Base-by-base conservation (phyloP, 2,797 vertebrate species). In the Echiichthys vipera region DNA sequence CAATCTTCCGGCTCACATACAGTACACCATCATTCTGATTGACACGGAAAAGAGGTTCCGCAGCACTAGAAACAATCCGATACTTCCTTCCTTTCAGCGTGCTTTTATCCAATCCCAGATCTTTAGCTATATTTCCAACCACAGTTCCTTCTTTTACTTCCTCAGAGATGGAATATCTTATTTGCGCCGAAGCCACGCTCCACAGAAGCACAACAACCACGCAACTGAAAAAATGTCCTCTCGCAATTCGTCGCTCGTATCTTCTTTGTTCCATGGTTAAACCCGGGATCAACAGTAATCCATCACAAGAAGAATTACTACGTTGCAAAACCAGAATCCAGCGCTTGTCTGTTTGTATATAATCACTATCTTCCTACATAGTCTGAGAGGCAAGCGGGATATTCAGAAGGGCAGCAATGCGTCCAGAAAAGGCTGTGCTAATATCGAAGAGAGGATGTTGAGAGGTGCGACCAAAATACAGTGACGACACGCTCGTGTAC, bases 21-120 rank as follows among this genome's bases (percentile, higher is more conserved):
- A 95, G 71, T 63, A 93, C 78, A 13, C 95, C 94, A 71, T 94
- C 94, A 58, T 92, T 90, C 30, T 90, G 82, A 40, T 95, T 93
- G 17, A 95, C 91, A 61, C 91, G 87, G 39, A 96, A 93, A 51
- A 92, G 84, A 0, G 88, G 78, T 5, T 83, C 74, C 1, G 51
- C 66, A 8, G 24, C 75, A 22, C 82, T 81, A 11, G 93, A 91
- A 30, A 90, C 85, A 65, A 95, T 72, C 36, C 94, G 92, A n/a
- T 94, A 94, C 47, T 88, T 83, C 56, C 94, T 80, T 3, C 89
- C 81, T 56, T 79, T 65, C 47, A 94, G 50, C 0, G 73, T 47
- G 40, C 1, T 81, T 53, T 81, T 86, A 42, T 94, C 90, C 20
- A 95, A 69, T 2, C 92, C 93, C 11, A 95, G 54, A 43, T 95